Base-by-base conservation (phyloP, 2,113 vertebrate genomes). In the Colaptes auratus region DNA sequence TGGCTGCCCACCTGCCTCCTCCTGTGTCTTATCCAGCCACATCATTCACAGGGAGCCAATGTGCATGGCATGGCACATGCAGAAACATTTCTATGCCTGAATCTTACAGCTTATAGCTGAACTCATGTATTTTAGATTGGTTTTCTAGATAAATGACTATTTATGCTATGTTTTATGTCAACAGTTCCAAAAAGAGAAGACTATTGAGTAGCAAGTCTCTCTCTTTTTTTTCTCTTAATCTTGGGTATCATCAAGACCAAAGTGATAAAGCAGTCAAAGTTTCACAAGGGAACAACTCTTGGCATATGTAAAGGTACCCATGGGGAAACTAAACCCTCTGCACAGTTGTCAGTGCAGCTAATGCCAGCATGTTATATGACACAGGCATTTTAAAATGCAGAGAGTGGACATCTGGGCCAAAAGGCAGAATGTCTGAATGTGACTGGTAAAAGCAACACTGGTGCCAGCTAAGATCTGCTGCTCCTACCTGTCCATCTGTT, bases 401-500 rank as follows among this genome's bases (percentile, higher is more conserved):
- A 87, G 97, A 95, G 96, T 94, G 96, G 97, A 93, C 93, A 88
- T 89, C 91, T 78, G 96, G 96, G 89, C 97, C 96, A 96, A 97
- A 93, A 95, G 95, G 97, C 95, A 95, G 96, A 88, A 93, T 97
- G 96, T 95, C 97, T 98, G 89, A 91, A 94, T 94, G 94, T 79
- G 88, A 56, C 95, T 97, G 97, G 91, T 97, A 92, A 96, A 98
- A 97, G 96, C 78, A 80, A 69, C 89, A 1, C 58, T 95, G 96
- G 95, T 61, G 92, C 97, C 97, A 97, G 89, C 96, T 98, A 95
- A 97, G 96, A 93, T 96, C 95, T 97, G 93, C 92, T 97, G 97
- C 98, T 97, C 97, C 98, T 97, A 97, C 97, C 98, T 98, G 97
- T 97, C 97, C 97, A 97, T 98, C 98, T 98, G 96, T 92, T 91